Conservation (phyloP, 1,140 invertebrate species). For the Drosophila varians region DNA sequence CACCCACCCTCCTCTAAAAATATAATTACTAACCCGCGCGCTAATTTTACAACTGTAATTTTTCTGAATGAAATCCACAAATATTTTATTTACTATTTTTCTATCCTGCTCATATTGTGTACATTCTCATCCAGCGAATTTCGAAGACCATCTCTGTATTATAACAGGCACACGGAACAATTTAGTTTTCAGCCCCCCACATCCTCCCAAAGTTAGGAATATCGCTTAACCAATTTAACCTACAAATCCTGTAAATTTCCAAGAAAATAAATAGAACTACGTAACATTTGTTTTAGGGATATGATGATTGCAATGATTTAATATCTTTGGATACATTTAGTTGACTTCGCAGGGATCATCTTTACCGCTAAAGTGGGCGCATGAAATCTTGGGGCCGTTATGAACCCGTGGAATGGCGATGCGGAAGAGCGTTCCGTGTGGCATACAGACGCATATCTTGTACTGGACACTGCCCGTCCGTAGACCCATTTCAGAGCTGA, state of each 20-base stretch:
- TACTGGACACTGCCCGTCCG: constrained; percentile 86
- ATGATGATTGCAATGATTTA: constrained; percentile 28
- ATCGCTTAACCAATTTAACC: constrained; percentile 15
- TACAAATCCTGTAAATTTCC: constrained; percentile 64
- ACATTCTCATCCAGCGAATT: constrained; percentile 60
- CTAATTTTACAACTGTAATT: constrained; percentile 28
- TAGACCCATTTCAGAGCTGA: constrained; percentile 84
- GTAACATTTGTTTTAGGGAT: constrained; percentile 65
- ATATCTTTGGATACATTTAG: constrained; percentile 14
- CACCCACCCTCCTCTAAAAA: background rate
- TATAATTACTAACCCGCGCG: constrained; percentile 23
- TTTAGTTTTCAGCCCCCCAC: constrained; percentile 22
- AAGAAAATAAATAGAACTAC: constrained; percentile 61
- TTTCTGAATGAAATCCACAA: constrained; percentile 61
- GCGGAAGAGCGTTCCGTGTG: constrained; percentile 91
- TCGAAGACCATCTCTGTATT: constrained; percentile 72
- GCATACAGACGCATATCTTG: constrained; percentile 95
- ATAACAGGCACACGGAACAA: constrained; percentile 59
- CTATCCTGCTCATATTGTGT: constrained; percentile 45
- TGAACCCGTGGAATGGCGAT: constrained; percentile 87
- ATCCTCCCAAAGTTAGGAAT: constrained; percentile 1
- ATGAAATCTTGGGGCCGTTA: constrained; percentile 85
- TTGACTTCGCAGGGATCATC: constrained; percentile 88
- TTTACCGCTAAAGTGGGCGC: constrained; percentile 87
- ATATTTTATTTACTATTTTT: constrained; percentile 21